These are phyloP conservation scores for Muscina levida DNA, from an alignment of 2,888 invertebrate species.

Conservation along the genomic window DNA sequence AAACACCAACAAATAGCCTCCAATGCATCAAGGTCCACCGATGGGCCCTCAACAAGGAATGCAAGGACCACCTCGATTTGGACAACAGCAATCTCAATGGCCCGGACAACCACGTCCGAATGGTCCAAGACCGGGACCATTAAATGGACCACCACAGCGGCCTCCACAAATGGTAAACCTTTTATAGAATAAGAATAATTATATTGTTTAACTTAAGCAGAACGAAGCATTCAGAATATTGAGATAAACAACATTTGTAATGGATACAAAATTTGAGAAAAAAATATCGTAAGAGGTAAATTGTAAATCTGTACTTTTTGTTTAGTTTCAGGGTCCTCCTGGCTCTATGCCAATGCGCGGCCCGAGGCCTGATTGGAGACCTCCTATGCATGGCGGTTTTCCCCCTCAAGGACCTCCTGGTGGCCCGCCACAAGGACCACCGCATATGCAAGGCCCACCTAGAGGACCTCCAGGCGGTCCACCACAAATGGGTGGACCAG, in stretches of 20 bases:
- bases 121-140: constrained; percentile 81
- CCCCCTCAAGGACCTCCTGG: constrained; percentile 82
- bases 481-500: constrained; percentile 81
- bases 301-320: constrained; percentile 42
- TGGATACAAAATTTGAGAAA: constrained; percentile 16
- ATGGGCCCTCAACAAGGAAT: constrained; percentile 81
- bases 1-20: constrained; percentile 71
- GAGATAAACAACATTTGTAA: constrained; percentile 61
- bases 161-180: constrained; percentile 82
- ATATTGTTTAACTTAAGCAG: constrained; percentile 16
- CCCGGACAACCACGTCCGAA: constrained; percentile 81
- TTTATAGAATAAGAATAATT: constrained; percentile 34
- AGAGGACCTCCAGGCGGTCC: constrained; percentile 84
- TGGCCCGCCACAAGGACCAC: constrained; percentile 84
- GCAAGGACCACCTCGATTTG: constrained; percentile 81
- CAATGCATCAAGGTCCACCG: constrained; percentile 83
- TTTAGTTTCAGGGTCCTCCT: constrained; percentile 80
- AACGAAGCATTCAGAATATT: constrained; percentile 69
- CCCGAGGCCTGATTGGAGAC: constrained; percentile 88
- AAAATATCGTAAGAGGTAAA: background rate
- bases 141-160: constrained; percentile 81
- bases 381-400: constrained; percentile 86
- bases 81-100: constrained; percentile 80
- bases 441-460: constrained; percentile 85
- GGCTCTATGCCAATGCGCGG: constrained; percentile 81